Evolutionary conservation across 2,797 vertebrate species (phyloP).

Genomic region (Dryobates pubescens): DNA sequence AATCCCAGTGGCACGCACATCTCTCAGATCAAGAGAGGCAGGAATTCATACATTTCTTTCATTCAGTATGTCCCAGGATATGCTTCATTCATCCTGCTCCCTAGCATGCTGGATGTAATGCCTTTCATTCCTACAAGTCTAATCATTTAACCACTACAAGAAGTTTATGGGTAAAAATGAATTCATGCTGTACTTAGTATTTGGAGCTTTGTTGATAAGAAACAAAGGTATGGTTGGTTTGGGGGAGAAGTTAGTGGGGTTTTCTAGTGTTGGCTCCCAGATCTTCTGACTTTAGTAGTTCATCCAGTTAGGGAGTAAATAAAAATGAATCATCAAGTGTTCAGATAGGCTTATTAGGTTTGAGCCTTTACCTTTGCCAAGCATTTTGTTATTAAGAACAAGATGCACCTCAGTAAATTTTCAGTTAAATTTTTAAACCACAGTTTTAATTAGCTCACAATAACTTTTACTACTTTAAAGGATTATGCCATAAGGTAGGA

Average conservation of each 20-base stretch:
- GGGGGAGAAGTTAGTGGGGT: accelerated
- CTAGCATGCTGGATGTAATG: not conserved
- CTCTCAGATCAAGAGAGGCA: not conserved
- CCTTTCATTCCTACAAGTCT: not conserved
- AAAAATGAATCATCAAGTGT: not conserved
- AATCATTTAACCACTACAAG: not conserved
- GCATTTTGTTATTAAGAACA: not conserved
- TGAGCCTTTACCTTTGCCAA: not conserved
- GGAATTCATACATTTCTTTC: not conserved
- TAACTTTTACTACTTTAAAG: not conserved
- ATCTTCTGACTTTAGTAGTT: not conserved
- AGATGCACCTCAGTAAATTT: not conserved
- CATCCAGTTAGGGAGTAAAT: not conserved
- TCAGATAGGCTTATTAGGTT: not conserved
- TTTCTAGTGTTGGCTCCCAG: not conserved
- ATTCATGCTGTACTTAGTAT: not conserved
- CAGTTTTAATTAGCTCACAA: not conserved
- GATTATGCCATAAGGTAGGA: not conserved
- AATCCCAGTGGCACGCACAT: not conserved
- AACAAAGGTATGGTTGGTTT: not conserved
- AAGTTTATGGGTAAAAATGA: not conserved
- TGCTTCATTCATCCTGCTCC: not conserved
- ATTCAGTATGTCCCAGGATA: not conserved
- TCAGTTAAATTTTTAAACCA: not conserved
- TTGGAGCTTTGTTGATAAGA: not conserved